A percentile compares a stretch with the other conserved stretches of the same genome.
Evolutionary conservation across 2,797 vertebrate species (phyloP).

Genomic region (Protosalanx chinensis): DNA sequence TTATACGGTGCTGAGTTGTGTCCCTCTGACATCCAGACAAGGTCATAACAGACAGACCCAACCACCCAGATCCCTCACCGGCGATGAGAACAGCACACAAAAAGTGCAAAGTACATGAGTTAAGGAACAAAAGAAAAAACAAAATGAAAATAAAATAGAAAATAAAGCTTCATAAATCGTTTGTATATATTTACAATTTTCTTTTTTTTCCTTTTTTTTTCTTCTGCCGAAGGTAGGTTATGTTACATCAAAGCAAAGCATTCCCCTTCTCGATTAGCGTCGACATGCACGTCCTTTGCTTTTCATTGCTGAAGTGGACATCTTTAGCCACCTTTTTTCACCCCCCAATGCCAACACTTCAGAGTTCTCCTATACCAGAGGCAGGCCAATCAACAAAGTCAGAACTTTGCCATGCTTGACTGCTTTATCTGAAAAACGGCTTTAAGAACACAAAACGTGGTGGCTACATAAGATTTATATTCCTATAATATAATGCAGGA

Average conservation of each 20-base stretch:
- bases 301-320: conserved; percentile 50
- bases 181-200: conserved; percentile 71
- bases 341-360: conserved; percentile 38
- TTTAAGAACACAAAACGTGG: conserved; percentile 57
- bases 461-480: conserved; percentile 64
- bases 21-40: conserved; percentile 50
- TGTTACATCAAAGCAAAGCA: conserved; percentile 79
- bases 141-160: conserved; percentile 28
- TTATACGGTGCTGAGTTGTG: conserved; percentile 46
- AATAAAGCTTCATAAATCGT: conserved; percentile 64
- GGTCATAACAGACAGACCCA: conserved; percentile 55
- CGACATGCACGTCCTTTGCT: conserved; percentile 72
- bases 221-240: conserved; percentile 71
- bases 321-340: conserved; percentile 37
- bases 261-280: conserved; percentile 70
- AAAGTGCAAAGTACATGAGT: conserved; percentile 71
- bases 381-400: conserved; percentile 52
- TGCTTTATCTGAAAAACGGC: conserved; percentile 53
- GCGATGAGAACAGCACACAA: conserved; percentile 61
- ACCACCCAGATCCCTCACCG: conserved; percentile 54
- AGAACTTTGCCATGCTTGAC: conserved; percentile 47
- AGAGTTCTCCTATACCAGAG: conserved; percentile 53
- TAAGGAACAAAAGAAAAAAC: conserved; percentile 31
- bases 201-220: conserved; percentile 31
- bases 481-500: conserved; percentile 59